phyloP scores from a whole-genome alignment of 92 coral and sea anemone genomes.

The Paragorgia papillata region DNA sequence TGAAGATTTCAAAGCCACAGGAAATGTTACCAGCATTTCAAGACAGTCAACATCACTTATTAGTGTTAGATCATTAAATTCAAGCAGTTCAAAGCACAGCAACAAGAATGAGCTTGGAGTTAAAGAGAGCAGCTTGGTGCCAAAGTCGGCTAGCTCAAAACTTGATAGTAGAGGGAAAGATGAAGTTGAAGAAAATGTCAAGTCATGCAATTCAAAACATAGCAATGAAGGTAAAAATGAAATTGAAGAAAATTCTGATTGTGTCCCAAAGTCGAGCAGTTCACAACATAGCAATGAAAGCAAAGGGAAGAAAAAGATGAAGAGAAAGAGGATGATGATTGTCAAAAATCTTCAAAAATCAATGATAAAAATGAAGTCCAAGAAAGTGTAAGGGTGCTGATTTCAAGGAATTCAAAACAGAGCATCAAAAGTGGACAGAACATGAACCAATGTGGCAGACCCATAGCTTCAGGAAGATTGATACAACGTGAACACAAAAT shows the following conservation, averaged over 20 bases:
- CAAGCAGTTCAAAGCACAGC: not conserved
- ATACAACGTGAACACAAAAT: not conserved
- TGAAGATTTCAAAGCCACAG: not conserved
- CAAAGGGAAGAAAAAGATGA: not conserved
- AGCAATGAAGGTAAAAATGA: not conserved
- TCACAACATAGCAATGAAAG: not conserved
- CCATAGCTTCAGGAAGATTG: not conserved
- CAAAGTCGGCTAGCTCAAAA: too few species aligned
- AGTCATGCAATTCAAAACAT: not conserved
- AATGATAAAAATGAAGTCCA: not conserved
- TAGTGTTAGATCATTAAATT: not conserved
- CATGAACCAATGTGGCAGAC: not conserved
- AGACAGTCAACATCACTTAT: conserved; percentile 4
- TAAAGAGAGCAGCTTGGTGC: not conserved
- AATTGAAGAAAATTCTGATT: too few species aligned
- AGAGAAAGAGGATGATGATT: too few species aligned
- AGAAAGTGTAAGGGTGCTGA: conserved; percentile 3
- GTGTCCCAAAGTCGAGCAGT: not conserved
- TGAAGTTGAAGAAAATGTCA: too few species aligned
- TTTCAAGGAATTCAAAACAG: not conserved
- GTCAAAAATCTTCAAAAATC: too few species aligned
- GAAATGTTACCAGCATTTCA: conserved; percentile 15
- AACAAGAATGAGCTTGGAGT: not conserved
- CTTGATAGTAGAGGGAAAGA: too few species aligned
- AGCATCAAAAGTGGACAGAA: not conserved